Evolutionary conservation across 1,140 invertebrate species (phyloP), one percentile per base, ranked within the genome.

Genomic region (Acromyrmex echinatior): DNA sequence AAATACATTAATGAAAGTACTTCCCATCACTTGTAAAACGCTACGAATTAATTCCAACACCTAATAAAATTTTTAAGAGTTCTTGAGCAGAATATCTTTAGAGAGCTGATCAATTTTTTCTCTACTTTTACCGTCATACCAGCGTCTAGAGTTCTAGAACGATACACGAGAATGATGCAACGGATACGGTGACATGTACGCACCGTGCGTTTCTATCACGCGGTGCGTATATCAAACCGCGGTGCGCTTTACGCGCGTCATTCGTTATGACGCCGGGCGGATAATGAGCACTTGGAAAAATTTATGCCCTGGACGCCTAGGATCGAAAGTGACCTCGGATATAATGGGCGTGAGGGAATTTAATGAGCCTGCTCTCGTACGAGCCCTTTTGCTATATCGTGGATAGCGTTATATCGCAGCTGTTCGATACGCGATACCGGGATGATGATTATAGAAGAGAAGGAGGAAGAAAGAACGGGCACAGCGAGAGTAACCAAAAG

Each of bases 401-500:
- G 78, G 58, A 45, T 66, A 74, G 63, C 87, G 49, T 73, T 58
- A 28, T 53, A 53, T 60, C 51, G 71, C 53, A 86, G 74, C 82
- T 86, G 74, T 79, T 86, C 86, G 60, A 86, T 89, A 85, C 80
- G 71, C 68, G 77, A 66, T 87, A 68, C 70, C 18, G 49, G 49
- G 25, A 82, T 39, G 63, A 86, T 81, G 84, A 91, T 90, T 90
- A 73, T 65, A 39, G 65, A 77, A 87, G 58, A 77, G 73, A n/a
- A 78, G 56, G 31, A 25, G 28, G 70, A 80, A 45, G 28, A 63
- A 66, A 39, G 58, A 82, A 25, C 25, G 39, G 39, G 3, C 70
- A 63, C 60, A 74, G 18, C 35, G 18, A 60, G 68, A 62, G 25
- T 6, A 49, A 74, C 12, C 14, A 49, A 84, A 84, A 84, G 56